Base-by-base conservation (phyloP, 1,140 invertebrate species). In the Dreissena polymorpha region DNA sequence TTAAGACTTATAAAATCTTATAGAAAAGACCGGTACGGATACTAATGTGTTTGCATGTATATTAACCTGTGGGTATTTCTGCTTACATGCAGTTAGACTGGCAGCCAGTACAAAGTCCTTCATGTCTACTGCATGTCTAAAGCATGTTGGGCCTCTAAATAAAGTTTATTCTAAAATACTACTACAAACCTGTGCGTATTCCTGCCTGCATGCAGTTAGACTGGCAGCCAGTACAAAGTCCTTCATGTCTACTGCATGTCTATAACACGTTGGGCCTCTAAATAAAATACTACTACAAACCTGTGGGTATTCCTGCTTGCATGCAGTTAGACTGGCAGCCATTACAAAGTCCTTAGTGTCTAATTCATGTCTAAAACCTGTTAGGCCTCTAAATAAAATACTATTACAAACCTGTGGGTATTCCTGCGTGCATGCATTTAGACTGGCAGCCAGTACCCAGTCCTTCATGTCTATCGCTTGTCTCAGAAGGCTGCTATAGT, bases 201-300 rank as follows among this genome's bases (percentile, higher is more conserved):
- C 83, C 5, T 75, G 49, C 55, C 75, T 72, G 67, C 78, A 68
- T n/a, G 76, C 12, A 72, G 70, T 82, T 16, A 88, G 69, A 71
- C 84, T 85, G 0, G 86, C 87, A 69, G 89, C 88, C 64, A 86
- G 86, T 12, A 85, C 60, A 86, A 86, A 89, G 53, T 90, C 88
- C 16, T 83, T 49, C 8, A 85, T 65, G 55, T 87, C 85, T 14
- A 88, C 82, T 87, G 85, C 88, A 39, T 39, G 39, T 39, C 39
- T 39, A 39, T 8, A 39, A n/a, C n/a, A n/a, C n/a, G n/a, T n/a
- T n/a, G 39, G 39, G 39, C 39, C 39, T 39, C 39, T 39, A 39
- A 39, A 2, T 39, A 39, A 8, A 39, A 39, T 2, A 39, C 39
- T 39, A 39, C 39, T 55, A 60, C 16, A 23, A 77, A 88, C 87